Conservation (phyloP, 2,797 vertebrate genomes). For the Sebastes itinus region DNA sequence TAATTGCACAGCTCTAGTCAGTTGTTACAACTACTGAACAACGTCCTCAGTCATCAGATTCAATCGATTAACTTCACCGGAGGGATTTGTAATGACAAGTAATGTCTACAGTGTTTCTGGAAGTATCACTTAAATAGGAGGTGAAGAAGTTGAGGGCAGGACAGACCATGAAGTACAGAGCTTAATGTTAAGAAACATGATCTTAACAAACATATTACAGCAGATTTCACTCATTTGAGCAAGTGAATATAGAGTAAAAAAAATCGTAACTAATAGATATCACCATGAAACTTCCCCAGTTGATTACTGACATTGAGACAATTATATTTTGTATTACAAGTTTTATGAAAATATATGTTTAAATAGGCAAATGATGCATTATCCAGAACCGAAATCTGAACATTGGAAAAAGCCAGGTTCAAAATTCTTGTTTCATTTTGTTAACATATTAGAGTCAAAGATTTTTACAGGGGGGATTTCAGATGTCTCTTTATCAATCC, state of each 20-base stretch:
- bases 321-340: background rate
- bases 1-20: too few species aligned
- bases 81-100: constrained; percentile 46
- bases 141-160: background rate
- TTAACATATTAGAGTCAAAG: too few species aligned
- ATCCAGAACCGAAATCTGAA: too few species aligned
- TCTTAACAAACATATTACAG: background rate
- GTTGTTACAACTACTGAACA: background rate
- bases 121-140: constrained; percentile 37
- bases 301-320: too few species aligned
- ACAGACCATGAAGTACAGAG: background rate
- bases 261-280: background rate
- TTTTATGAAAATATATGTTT: background rate
- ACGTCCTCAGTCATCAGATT: background rate
- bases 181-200: background rate
- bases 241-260: background rate
- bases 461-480: too few species aligned
- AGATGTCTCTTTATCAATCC: too few species aligned
- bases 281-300: too few species aligned
- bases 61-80: constrained; percentile 54
- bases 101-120: constrained; percentile 8
- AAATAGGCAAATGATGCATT: background rate
- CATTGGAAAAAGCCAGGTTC: too few species aligned
- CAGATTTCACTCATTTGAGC: background rate
- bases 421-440: too few species aligned